Evolutionary conservation across 37 sponge, comb jelly and placozoan genomes (phyloP), one percentile per base, ranked within the genome.

Genomic region (Diacarnus erythraeanus): DNA sequence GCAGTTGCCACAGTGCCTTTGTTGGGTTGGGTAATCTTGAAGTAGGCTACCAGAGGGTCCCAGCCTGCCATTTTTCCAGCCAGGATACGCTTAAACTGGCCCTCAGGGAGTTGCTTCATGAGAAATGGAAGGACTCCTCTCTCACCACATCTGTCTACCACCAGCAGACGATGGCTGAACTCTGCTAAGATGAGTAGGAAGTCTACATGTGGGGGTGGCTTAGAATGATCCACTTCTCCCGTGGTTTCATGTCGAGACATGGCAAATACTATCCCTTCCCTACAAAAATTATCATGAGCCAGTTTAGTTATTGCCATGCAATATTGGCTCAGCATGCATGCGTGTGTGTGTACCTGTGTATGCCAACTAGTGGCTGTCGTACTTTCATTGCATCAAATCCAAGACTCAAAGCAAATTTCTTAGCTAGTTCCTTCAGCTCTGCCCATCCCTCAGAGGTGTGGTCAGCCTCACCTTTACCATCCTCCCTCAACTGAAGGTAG

Each of bases 141-240:
- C 35, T 85, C 77, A 20, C 97, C 92, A 57, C 66, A 70, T 75
- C 90, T 84, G 75, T 97, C 98, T 2, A 90, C 86, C 35, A 85
- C 89, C 42, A 97, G 66, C n/a, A 97, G 87, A 17, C 90, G 93
- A 72, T 84, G 79, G 39, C 87, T 81, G 70, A 94, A 94, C 80
- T 94, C 98, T 6, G 85, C 59, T 12, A 97, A 66, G 8, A 97
- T 66, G 21, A 90, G 88, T 8, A 97, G 89, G 84, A 97, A 97
- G 67, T 78, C 78, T 12, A 97, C 29, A 78, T 94, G 72, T 2
- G 88, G 86, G 0, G 85, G 85, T 26, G 81, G 75, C 15, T 64
- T 33, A 9, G 21, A 21, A 38, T 36, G 37, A 30, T 65, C 77
- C 41, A 42, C 75, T 1, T 76, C 65, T 0, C 65, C 71, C 0